Percentiles rank a stretch among this genome's conserved stretches.
Evolutionary conservation across 1,140 invertebrate species (phyloP).

Genomic region (Bombus soroeensis): DNA sequence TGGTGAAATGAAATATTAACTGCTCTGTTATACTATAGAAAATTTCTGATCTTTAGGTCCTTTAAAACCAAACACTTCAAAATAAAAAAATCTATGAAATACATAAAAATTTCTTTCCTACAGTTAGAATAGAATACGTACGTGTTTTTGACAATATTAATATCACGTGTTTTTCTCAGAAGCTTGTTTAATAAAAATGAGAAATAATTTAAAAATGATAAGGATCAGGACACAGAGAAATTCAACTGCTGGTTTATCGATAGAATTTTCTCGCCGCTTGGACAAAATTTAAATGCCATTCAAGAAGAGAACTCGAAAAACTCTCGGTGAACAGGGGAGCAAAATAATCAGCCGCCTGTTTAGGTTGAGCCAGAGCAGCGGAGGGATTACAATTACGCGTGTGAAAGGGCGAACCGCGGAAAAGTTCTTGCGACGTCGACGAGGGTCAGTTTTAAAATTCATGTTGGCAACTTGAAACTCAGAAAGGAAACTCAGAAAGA

Average conservation of each 20-base stretch:
- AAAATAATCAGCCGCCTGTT: conserved; percentile 25
- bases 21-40: no score
- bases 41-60: no score
- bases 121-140: no score
- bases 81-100: no score
- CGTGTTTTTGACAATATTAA: no score
- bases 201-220: no score
- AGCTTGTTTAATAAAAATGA: no score
- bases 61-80: no score
- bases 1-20: no score
- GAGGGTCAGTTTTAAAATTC: conserved; percentile 4
- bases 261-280: background rate
- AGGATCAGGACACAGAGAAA: background rate
- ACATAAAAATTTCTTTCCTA: no score
- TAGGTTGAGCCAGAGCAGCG: background rate
- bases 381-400: conserved; percentile 16
- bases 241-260: background rate
- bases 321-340: background rate
- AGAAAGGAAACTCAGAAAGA: no score
- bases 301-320: background rate
- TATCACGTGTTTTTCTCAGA: no score
- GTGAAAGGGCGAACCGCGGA: background rate
- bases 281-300: background rate
- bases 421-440: background rate
- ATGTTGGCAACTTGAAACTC: background rate